Evolutionary conservation across 2,797 vertebrate genomes (phyloP).

Genomic region (Acipenser transmontanus): DNA sequence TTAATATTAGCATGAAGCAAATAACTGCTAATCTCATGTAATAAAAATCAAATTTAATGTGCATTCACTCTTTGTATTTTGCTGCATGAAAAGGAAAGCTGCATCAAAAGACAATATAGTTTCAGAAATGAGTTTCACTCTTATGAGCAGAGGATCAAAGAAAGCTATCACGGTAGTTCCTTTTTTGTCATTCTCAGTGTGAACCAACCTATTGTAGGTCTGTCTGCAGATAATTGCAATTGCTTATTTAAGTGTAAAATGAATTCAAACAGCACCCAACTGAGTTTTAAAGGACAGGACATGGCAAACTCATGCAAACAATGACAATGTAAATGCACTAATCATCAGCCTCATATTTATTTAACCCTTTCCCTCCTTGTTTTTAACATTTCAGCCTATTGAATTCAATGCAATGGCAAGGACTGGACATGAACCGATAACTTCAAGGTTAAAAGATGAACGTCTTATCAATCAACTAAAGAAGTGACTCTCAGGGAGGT

Average conservation of each 20-base stretch:
- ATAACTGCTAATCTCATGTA: too few species aligned
- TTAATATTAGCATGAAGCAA: too few species aligned
- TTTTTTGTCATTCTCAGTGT: neutral
- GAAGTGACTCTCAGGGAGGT: too few species aligned
- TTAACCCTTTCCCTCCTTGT: too few species aligned
- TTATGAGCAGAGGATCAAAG: neutral
- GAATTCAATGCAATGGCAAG: too few species aligned
- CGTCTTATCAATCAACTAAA: too few species aligned
- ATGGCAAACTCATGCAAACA: too few species aligned
- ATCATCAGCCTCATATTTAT: too few species aligned
- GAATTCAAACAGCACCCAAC: neutral
- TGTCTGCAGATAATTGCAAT: neutral
- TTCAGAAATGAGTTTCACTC: neutral
- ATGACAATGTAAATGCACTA: too few species aligned
- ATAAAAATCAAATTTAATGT: neutral
- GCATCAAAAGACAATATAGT: neutral
- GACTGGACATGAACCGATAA: too few species aligned
- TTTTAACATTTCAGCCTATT: too few species aligned
- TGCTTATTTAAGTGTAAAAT: slow-evolving; percentile 1
- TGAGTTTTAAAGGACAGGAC: neutral
- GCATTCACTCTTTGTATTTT: neutral
- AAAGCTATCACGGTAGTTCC: neutral
- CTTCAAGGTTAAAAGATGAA: too few species aligned
- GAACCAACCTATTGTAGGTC: neutral
- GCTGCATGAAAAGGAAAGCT: neutral